Base-by-base conservation (phyloP, 1,140 invertebrate genomes). In the Nymphalis io region DNA sequence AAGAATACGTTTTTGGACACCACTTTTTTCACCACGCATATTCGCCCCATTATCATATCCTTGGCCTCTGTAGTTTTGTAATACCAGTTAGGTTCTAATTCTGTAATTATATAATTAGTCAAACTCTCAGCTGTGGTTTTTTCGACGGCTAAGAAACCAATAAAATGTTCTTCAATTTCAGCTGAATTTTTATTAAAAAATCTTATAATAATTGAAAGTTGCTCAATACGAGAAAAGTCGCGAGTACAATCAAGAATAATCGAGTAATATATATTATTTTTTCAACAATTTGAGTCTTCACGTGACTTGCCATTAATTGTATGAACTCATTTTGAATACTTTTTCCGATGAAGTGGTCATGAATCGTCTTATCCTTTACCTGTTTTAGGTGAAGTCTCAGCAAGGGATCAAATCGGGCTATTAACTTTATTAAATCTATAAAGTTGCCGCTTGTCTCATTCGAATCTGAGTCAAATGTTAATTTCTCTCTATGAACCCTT, bases 301-400 rank as follows among this genome's bases (percentile, higher is more conserved):
- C 40, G 13, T 53, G 21, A 53, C 33, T n/a, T n/a, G n/a, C n/a
- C n/a, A n/a, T n/a, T n/a, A n/a, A n/a, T n/a, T n/a, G n/a, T n/a
- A n/a, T n/a, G 5, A 33, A 15, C 21, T 58, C 21, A 58, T 58
- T 58, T 58, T 58, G 23, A 58, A 33, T 58, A 58, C 15, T 58
- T 58, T 58, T 58, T 58, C 33, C 57, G 57, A 58, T 58, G 33
- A 33, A 58, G 57, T 58, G 57, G 57, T 58, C 57, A 58, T 58
- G 2, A 58, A 58, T 33, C 23, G 57, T 58, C 27, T 58, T 58
- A 39, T 58, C 57, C 21, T 58, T 58, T 33, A 58, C 57, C n/a
- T n/a, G n/a, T 33, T 33, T 8, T 33, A n/a, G n/a, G n/a, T n/a
- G n/a, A n/a, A n/a, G n/a, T n/a, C n/a, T n/a, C n/a, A n/a, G n/a